phyloP scores from a whole-genome alignment of 2,113 vertebrate species.

The Dunckerocampus dactyliophorus region DNA sequence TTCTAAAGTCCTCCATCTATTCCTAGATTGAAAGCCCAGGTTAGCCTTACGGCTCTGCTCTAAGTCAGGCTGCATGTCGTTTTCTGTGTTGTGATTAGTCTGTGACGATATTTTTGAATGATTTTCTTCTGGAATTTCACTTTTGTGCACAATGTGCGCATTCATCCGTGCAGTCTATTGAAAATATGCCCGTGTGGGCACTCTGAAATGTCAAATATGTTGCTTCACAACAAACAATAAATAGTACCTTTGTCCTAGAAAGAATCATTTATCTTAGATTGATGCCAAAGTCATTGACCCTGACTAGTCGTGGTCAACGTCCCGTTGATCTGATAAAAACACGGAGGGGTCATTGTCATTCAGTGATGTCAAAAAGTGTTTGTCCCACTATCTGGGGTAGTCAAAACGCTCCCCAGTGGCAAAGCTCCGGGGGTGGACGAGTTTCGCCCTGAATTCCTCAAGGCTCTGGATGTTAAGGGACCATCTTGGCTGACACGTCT shows the following conservation, averaged over 20 bases:
- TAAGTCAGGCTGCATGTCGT: too few species aligned
- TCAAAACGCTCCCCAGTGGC: too few species aligned
- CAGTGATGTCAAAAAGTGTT: too few species aligned
- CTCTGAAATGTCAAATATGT: background rate
- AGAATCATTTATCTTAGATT: slow-evolving; percentile 1
- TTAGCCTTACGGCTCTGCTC: too few species aligned
- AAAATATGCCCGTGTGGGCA: background rate
- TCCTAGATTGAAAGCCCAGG: too few species aligned
- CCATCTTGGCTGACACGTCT: too few species aligned
- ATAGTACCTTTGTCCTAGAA: background rate
- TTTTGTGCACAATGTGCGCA: background rate
- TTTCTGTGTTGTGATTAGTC: background rate
- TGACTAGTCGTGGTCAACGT: background rate
- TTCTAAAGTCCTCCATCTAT: too few species aligned
- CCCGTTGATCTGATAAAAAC: slow-evolving; percentile 8
- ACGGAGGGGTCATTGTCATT: slow-evolving; percentile 17
- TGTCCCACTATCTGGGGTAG: too few species aligned
- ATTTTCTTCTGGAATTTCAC: background rate
- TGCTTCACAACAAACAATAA: background rate
- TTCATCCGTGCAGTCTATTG: background rate
- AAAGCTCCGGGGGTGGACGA: too few species aligned
- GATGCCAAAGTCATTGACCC: slow-evolving; percentile 10
- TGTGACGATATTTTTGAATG: background rate
- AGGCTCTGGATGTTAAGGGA: too few species aligned
- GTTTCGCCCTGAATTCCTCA: too few species aligned